Base-by-base conservation (phyloP, 1,140 invertebrate species). In the Dufourea novaeangliae region DNA sequence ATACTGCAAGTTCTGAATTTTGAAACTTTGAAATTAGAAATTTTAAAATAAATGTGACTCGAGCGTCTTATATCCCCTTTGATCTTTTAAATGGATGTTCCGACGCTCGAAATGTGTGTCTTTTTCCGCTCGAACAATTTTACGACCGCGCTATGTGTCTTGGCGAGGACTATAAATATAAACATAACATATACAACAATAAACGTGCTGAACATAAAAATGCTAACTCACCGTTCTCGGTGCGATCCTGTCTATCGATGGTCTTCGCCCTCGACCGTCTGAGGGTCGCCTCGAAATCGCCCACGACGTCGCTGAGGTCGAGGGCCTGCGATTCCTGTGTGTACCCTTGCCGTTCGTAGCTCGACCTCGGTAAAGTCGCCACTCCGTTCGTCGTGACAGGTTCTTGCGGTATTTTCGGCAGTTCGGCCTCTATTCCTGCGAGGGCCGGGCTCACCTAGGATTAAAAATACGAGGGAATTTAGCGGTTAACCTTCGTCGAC, bases 251-350 rank as follows among this genome's bases (percentile, higher is more conserved):
- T 57, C 74, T 66, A 73, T 87, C 80, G 3, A 54, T 82, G 11
- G 54, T 44, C 69, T 83, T 90, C 25, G 80, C 78, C 54, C 87
- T 89, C 25, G 94, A 93, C 70, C 94, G 91, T 72, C 94, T 93
- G 75, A 96, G 91, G 20, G 95, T 95, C 61, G 94, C 94, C 89
- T 97, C 96, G 88, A 97, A 97, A 86, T 96, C 96, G n/a, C 93
- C 92, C 61, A 96, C 94, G 20, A 95, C 95, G 88, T 96, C 95
- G 79, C 94, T 93, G 75, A 95, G 92, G 29, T 92, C 92, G 75
- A 91, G 79, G 27, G 68, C 70, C 74, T 79, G 66, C n/a, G 83
- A 76, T 20, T 81, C 76, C 17, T 81, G 80, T 39, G 52, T 32
- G 70, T 79, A 79, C 46, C 32, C 56, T 32, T 57, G 83, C 6